phyloP scores from a whole-genome alignment of 2,797 vertebrate genomes.

The Smutsia temminckii region DNA sequence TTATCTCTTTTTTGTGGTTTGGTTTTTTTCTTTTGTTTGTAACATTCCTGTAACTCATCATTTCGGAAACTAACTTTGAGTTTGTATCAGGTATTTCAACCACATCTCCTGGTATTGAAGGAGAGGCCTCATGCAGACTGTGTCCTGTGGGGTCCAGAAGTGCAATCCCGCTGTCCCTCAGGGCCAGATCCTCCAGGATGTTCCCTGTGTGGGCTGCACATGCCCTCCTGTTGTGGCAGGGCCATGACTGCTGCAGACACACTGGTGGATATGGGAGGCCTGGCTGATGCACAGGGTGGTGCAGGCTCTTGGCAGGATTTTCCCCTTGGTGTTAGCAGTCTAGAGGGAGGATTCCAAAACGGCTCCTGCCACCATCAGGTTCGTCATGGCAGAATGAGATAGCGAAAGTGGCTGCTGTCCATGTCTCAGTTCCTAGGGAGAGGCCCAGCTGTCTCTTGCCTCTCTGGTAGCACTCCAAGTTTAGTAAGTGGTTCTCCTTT shows the following conservation, averaged over 20 bases:
- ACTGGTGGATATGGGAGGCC: not conserved
- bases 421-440: not conserved
- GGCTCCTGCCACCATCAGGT: not conserved
- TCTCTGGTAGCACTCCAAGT: not conserved
- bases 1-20: not conserved
- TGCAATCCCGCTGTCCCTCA: not conserved
- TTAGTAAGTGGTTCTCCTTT: not conserved
- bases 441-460: not conserved
- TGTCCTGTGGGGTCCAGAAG: not conserved
- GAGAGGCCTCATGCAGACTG: not conserved
- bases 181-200: not conserved
- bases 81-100: not conserved
- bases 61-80: not conserved
- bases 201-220: not conserved
- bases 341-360: not conserved
- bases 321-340: not conserved
- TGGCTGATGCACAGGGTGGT: no score
- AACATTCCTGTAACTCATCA: not conserved
- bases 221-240: not conserved
- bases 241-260: not conserved
- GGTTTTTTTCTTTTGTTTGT: not conserved
- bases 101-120: not conserved
- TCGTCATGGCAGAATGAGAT: not conserved
- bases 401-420: not conserved
- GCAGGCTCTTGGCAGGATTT: not conserved